These are phyloP conservation scores for Diachasma alloeum DNA, from an alignment of 1,140 invertebrate species.

Conservation along the genomic window DNA sequence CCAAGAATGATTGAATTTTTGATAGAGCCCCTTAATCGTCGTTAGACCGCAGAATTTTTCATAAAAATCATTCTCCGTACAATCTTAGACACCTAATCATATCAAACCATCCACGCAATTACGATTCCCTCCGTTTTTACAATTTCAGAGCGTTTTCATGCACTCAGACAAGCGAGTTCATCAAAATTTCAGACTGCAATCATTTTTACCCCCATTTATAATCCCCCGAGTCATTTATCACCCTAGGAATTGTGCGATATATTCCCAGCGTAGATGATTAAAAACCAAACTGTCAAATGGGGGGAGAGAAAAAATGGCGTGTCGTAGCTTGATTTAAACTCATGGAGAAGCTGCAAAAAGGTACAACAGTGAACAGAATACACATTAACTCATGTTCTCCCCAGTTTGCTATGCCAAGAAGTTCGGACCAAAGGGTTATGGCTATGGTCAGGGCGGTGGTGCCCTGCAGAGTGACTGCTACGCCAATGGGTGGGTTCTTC, in stretches of 20 bases:
- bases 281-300: not conserved
- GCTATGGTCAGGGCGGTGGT: conserved; percentile 90
- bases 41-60: not conserved
- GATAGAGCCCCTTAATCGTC: not conserved
- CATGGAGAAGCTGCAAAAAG: not conserved
- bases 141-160: not conserved
- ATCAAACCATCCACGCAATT: not conserved
- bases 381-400: conserved; percentile 59
- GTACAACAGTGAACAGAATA: conserved; percentile 12
- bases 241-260: not conserved
- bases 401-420: conserved; percentile 92
- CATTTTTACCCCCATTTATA: not conserved
- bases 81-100: not conserved
- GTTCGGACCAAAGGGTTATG: conserved; percentile 94
- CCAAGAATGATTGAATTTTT: not conserved
- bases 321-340: conserved; percentile 9
- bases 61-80: not conserved
- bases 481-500: conserved; percentile 73
- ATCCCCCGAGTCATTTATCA: not conserved
- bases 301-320: not conserved
- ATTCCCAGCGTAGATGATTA: not conserved
- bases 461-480: conserved; percentile 86
- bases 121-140: not conserved
- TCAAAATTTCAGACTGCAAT: not conserved
- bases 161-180: not conserved